Evolutionary conservation across 2,888 invertebrate genomes (phyloP).

Genomic region (Chrysopilus asiliformis): DNA sequence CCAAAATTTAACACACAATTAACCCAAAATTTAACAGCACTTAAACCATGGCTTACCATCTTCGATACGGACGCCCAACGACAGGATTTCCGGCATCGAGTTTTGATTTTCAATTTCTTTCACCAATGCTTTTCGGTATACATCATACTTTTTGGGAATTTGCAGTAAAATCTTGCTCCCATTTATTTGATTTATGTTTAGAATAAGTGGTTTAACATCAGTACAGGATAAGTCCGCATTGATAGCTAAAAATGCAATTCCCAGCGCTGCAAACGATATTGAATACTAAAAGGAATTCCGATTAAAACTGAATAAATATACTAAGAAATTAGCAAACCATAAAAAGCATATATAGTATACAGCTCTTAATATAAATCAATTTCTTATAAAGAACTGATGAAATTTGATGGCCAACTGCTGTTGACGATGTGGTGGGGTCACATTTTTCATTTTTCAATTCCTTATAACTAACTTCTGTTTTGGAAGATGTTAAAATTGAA

Average conservation of each 20-base stretch:
- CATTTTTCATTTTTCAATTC: conserved; percentile 15
- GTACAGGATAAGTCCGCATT: conserved; percentile 21
- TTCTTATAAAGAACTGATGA: conserved; percentile 33
- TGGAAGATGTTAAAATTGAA: too few species aligned
- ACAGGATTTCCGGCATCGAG: conserved; percentile 1
- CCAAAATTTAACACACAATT: not conserved
- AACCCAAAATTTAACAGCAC: not conserved
- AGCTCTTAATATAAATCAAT: conserved; percentile 23
- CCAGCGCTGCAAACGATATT: conserved; percentile 21
- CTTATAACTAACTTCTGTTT: conserved; percentile 6
- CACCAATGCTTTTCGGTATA: conserved; percentile 3
- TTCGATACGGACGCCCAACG: conserved; percentile 1
- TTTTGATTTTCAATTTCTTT: conserved; percentile 6
- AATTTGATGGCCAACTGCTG: conserved; percentile 20
- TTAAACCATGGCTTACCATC: conserved; percentile 4
- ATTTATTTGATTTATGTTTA: conserved; percentile 20
- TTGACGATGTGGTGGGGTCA: conserved; percentile 18
- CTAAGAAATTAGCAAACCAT: conserved; percentile 22
- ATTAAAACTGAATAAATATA: not conserved
- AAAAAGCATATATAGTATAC: conserved; percentile 22
- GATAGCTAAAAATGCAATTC: conserved; percentile 23
- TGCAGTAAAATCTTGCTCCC: conserved; percentile 9
- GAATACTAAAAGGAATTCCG: conserved; percentile 18
- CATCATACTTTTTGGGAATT: conserved; percentile 2
- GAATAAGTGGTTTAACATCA: conserved; percentile 20